Evolutionary conservation across 2,797 vertebrate species (phyloP), one percentile per base, ranked within the genome.

Genomic region (Ataeniobius toweri): DNA sequence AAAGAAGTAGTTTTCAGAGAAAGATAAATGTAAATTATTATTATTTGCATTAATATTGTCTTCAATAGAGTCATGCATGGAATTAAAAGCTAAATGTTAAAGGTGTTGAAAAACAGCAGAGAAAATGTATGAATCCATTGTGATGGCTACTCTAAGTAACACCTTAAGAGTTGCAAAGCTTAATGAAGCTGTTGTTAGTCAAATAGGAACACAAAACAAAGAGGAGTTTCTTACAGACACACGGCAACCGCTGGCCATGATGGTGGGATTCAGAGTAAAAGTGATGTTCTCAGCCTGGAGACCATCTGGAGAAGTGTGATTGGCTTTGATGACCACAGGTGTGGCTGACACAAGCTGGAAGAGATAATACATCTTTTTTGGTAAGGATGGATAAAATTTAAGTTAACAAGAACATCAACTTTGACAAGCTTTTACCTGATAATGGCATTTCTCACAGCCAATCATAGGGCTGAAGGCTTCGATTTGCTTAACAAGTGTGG

Each of bases 221-320:
- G 5, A 1, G 0, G 20, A 9, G 5, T 9, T 51, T 0, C 88
- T 85, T 28, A 91, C 89, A 61, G 41, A 1, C 3, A 90, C 86
- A 12, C 81, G 63, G 63, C 91, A 93, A 65, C 87, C 81, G 0
- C 1, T 18, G 0, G 41, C 36, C 76, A 77, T 31, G 0, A 63
- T 0, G 24, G 79, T 86, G 58, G 81, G 5, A 14, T 0, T 82
- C 18, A 91, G 24, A 0, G 56, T 14, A 26, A 91, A 31, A 3
- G 41, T 83, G 65, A 92, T 65, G 46, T 44, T 81, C 79, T 92
- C 86, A 0, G 74, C 73, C 24, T 74, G 70, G 3, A 85, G 67
- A 26, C 78, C 78, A 6, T 86, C 85, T 2, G 1, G 0, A 2
- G 89, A 90, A 0, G 84, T 83, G 87, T 91, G 91, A 78, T 87